phyloP scores from a whole-genome alignment of 2,888 invertebrate species.

The Drosophila austrosaltans region DNA sequence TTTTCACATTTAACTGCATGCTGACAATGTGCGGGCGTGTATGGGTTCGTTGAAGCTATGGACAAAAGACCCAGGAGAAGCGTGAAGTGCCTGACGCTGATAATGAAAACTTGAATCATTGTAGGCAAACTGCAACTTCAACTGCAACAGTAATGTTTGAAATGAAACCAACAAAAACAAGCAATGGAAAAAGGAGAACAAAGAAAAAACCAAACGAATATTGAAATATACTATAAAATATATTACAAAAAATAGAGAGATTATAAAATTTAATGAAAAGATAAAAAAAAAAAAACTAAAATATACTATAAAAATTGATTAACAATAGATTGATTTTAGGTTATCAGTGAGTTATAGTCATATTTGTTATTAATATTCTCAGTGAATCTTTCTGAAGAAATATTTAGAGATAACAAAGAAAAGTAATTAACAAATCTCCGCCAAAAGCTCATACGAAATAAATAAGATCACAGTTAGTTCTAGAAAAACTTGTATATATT shows the following conservation, averaged over 20 bases:
- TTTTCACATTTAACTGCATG: slow-evolving; percentile 74
- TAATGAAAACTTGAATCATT: slow-evolving; percentile 79
- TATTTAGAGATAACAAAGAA: too few species aligned
- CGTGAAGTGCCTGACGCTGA: slow-evolving; percentile 47
- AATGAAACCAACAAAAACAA: slow-evolving; percentile 14
- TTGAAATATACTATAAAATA: not conserved
- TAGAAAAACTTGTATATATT: too few species aligned
- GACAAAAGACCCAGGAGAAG: slow-evolving; percentile 32
- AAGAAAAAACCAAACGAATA: slow-evolving; percentile 10
- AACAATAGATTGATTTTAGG: too few species aligned
- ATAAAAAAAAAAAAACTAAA: too few species aligned
- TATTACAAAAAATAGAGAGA: not conserved
- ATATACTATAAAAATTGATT: too few species aligned
- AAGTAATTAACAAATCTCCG: too few species aligned
- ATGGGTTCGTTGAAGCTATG: slow-evolving; percentile 14
- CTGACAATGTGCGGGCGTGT: slow-evolving; percentile 6
- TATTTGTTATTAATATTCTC: too few species aligned
- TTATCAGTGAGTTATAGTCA: too few species aligned
- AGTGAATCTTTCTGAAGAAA: too few species aligned
- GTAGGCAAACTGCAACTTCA: slow-evolving; percentile 55
- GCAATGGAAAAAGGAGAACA: not conserved
- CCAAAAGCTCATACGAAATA: too few species aligned
- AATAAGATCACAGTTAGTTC: too few species aligned
- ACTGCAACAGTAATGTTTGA: slow-evolving; percentile 27
- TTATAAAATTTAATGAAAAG: too few species aligned